Percentiles rank a stretch among this genome's conserved stretches.
phyloP scores from a whole-genome alignment of 1,140 invertebrate genomes.

The Philotrypesis tridentata region DNA sequence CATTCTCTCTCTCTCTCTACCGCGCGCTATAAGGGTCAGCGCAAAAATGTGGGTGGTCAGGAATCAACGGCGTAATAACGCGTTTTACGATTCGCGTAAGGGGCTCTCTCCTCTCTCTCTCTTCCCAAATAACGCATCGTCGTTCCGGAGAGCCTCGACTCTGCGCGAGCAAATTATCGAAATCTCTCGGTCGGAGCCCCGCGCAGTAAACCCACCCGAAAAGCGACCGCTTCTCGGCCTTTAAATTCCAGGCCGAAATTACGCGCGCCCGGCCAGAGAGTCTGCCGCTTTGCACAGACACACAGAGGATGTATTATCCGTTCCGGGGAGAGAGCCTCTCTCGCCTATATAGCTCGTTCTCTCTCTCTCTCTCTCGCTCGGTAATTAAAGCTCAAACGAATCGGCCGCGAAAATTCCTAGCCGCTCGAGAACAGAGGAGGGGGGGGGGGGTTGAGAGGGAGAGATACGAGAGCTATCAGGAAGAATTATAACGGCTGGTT shows the following conservation, averaged over 20 bases:
- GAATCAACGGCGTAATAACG: constrained; percentile 30
- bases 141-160: background rate
- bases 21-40: background rate
- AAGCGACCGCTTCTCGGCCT: constrained; percentile 16
- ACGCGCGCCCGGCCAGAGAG: background rate
- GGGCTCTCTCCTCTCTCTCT: background rate
- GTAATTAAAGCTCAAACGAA: constrained; percentile 38
- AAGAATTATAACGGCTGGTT: constrained; percentile 41
- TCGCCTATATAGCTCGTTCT: too few relatives aligned
- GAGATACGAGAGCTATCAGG: background rate
- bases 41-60: too few relatives aligned
- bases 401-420: constrained; percentile 46
- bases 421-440: background rate
- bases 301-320: background rate
- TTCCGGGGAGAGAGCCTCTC: too few relatives aligned
- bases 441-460: too few relatives aligned
- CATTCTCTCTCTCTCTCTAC: too few relatives aligned
- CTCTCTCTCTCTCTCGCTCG: background rate
- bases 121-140: background rate
- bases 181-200: background rate
- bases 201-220: constrained; percentile 11
- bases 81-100: constrained; percentile 34
- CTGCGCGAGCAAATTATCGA: constrained; percentile 42
- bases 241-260: constrained; percentile 11
- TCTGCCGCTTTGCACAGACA: background rate